A percentile compares a stretch with the other conserved stretches of the same genome.
Evolutionary conservation across 2,113 vertebrate genomes (phyloP).

Genomic region (Hypanus sabinus): DNA sequence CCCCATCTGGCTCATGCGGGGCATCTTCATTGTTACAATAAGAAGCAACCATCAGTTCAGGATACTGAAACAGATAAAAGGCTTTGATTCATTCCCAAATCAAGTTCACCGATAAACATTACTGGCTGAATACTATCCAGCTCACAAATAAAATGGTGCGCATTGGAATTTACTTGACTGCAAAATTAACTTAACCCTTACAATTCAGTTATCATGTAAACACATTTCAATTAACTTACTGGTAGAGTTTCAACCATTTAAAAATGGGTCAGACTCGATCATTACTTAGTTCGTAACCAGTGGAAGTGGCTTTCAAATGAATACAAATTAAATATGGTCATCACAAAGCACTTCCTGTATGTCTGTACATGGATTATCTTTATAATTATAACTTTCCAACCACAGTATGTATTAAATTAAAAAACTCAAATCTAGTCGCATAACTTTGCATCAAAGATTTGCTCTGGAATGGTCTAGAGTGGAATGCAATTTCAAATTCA

Average conservation of each 20-base stretch:
- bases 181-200: background rate
- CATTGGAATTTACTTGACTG: background rate
- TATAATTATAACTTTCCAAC: background rate
- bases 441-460: background rate
- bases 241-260: background rate
- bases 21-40: constrained; percentile 96
- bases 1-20: constrained; percentile 91
- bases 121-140: background rate
- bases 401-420: background rate
- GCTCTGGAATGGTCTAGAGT: background rate
- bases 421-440: background rate
- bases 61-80: constrained; percentile 64
- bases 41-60: constrained; percentile 90
- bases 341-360: background rate
- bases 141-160: background rate
- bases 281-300: background rate
- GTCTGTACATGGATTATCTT: background rate
- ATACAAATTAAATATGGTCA: background rate
- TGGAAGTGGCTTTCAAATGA: background rate
- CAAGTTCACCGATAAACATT: background rate
- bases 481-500: background rate
- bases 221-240: background rate
- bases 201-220: background rate
- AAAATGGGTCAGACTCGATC: background rate
- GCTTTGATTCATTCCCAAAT: background rate